Conservation (phyloP, 2,113 vertebrate genomes). For the Strix aluco region DNA sequence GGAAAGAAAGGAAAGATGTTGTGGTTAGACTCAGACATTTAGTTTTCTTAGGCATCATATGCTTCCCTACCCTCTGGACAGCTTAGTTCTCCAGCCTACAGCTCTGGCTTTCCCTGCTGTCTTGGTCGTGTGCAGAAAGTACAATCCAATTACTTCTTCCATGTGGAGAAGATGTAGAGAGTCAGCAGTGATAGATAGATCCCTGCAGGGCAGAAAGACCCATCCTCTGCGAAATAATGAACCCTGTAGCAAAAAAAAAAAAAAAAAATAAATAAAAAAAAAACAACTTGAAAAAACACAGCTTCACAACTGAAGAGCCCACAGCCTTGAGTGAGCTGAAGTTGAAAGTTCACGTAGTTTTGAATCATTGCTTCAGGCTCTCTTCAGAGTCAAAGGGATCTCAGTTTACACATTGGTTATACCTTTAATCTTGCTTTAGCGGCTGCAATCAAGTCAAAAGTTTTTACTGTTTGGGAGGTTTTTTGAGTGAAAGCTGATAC, state of each 20-base stretch:
- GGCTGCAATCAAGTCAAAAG: neutral
- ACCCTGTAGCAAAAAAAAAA: neutral
- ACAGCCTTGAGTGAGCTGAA: neutral
- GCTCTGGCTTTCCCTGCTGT: neutral
- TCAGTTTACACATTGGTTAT: neutral
- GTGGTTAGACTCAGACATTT: neutral
- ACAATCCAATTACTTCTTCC: constrained; percentile 55
- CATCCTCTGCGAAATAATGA: constrained; percentile 43
- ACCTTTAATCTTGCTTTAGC: constrained; percentile 5
- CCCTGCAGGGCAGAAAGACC: constrained; percentile 36
- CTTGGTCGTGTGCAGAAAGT: neutral
- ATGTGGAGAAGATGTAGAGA: constrained; percentile 38
- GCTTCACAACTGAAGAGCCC: neutral
- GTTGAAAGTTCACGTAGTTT: constrained; percentile 20
- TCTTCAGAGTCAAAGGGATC: constrained; percentile 17
- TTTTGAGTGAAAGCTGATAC: constrained; percentile 9
- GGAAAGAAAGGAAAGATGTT: neutral
- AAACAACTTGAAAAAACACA: neutral
- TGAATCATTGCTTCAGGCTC: constrained; percentile 18
- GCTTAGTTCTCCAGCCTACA: neutral
- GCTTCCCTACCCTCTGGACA: neutral
- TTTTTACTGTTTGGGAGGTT: constrained; percentile 54
- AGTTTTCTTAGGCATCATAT: neutral
- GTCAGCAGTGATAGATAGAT: constrained; percentile 22
- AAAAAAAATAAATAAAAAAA: neutral